Conservation (phyloP, 2,888 invertebrate genomes). For the Colletes collaris region DNA sequence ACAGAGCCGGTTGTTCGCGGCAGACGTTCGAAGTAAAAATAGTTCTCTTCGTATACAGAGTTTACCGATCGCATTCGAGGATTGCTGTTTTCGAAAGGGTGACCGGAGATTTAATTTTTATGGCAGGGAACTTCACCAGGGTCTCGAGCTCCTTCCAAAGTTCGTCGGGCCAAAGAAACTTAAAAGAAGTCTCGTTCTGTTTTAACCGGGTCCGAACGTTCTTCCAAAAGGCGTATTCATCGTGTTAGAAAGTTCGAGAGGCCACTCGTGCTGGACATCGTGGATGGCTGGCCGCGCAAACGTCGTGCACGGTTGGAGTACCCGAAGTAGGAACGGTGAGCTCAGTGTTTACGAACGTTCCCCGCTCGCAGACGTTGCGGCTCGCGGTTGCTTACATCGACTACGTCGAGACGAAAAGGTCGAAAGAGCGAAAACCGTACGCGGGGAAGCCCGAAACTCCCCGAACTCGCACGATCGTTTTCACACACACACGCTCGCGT, state of each 20-base stretch:
- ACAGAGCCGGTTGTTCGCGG: too few species aligned
- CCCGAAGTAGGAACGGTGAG: slow-evolving; percentile 40
- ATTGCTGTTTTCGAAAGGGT: too few species aligned
- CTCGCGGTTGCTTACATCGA: slow-evolving; percentile 51
- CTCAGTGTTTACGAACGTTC: slow-evolving; percentile 64
- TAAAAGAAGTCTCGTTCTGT: too few species aligned
- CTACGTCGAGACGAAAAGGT: slow-evolving; percentile 65
- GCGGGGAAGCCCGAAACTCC: slow-evolving; percentile 60
- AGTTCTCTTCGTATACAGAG: too few species aligned
- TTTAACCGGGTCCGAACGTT: not conserved
- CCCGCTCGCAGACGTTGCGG: slow-evolving; percentile 60
- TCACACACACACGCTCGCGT: too few species aligned
- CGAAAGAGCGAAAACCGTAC: slow-evolving; percentile 70
- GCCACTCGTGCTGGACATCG: slow-evolving; percentile 3
- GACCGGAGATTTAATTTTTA: too few species aligned
- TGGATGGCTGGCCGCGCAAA: slow-evolving; percentile 13
- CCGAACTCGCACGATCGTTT: slow-evolving; percentile 49
- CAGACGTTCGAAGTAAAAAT: too few species aligned
- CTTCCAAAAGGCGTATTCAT: not conserved
- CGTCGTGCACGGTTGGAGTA: not conserved
- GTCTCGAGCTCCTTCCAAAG: too few species aligned
- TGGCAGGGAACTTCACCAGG: too few species aligned
- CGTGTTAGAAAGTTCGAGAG: slow-evolving; percentile 16
- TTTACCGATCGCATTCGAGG: too few species aligned
- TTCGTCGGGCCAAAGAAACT: too few species aligned